Conservation (phyloP, 2,113 vertebrate species). For the Microcebus griseorufus region DNA sequence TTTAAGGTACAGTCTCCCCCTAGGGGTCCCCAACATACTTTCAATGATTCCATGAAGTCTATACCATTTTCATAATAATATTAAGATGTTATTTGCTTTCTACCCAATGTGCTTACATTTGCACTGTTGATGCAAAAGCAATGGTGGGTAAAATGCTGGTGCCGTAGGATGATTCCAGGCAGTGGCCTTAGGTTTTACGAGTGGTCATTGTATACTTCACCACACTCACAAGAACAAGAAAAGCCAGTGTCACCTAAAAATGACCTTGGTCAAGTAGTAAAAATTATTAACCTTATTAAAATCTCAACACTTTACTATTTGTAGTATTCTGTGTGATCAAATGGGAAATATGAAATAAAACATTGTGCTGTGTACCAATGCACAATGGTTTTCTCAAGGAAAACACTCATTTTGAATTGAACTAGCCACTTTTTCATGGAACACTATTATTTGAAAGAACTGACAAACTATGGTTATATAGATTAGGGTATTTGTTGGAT, state of each 20-base stretch:
- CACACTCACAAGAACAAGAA: neutral
- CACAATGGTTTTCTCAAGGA: neutral
- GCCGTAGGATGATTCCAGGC: neutral
- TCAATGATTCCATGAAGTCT: neutral
- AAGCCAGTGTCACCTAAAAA: neutral
- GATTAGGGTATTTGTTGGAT: neutral
- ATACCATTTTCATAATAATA: slow-evolving; percentile 8
- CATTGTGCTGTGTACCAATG: neutral
- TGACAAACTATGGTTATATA: neutral
- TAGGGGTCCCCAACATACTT: neutral
- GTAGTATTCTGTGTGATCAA: neutral
- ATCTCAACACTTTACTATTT: neutral
- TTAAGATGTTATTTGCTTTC: neutral
- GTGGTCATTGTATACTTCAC: neutral
- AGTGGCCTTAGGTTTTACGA: neutral
- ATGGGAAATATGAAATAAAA: neutral
- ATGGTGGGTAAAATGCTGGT: neutral
- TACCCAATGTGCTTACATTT: neutral
- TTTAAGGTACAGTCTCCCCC: neutral
- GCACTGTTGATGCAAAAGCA: neutral
- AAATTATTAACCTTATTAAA: neutral
- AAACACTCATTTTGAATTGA: neutral
- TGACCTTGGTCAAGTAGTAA: neutral
- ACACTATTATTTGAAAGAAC: neutral
- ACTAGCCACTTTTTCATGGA: neutral